A percentile compares a stretch with the other conserved stretches of the same genome.
These are phyloP conservation scores for Onychomys leucogaster DNA, from an alignment of 2,797 vertebrate species.

Conservation along the genomic window DNA sequence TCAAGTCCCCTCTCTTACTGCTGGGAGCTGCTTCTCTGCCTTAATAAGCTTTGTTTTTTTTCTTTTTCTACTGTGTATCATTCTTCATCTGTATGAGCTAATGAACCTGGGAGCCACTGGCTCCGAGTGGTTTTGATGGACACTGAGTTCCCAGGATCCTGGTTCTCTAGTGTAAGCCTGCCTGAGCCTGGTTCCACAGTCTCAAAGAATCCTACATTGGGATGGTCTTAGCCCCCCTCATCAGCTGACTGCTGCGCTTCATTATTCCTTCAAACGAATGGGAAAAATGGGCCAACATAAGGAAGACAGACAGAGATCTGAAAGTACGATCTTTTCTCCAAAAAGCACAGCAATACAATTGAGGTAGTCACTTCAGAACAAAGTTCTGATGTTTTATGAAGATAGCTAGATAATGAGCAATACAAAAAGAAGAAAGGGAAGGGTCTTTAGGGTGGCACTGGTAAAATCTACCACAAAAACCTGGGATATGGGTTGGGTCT, in stretches of 20 bases:
- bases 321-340: neutral
- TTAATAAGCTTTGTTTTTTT: neutral
- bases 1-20: neutral
- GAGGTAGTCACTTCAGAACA: neutral
- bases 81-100: neutral
- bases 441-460: neutral
- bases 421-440: neutral
- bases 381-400: neutral
- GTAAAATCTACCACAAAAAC: neutral
- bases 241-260: neutral
- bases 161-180: neutral
- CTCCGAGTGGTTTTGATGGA: neutral
- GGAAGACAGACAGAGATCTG: neutral
- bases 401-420: neutral
- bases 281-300: neutral
- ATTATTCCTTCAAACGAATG: neutral
- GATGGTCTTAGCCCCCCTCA: neutral
- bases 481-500: neutral
- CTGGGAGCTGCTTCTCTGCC: neutral
- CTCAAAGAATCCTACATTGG: neutral
- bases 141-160: neutral
- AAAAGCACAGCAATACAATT: neutral
- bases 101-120: neutral
- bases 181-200: neutral
- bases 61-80: neutral